These are phyloP conservation scores for Chrysemys picta DNA, from an alignment of 2,113 vertebrate species.

Conservation along the genomic window DNA sequence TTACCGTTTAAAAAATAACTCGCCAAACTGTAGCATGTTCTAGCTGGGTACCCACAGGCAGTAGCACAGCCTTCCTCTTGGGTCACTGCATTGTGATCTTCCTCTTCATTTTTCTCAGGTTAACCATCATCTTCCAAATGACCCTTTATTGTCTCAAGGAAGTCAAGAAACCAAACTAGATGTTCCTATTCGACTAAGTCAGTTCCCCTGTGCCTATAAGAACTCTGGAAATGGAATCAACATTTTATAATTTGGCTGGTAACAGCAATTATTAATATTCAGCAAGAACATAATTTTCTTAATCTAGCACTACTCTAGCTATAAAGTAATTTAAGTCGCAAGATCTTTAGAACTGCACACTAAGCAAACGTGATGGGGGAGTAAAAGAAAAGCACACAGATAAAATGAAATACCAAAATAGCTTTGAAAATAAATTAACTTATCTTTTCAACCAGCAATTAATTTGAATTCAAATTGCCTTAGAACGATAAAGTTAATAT, in stretches of 20 bases:
- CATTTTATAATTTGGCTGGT: conserved; percentile 42
- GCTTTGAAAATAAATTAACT: not conserved
- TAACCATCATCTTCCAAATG: not conserved
- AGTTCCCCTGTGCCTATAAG: conserved; percentile 38
- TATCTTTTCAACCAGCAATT: not conserved
- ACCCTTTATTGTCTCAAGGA: not conserved
- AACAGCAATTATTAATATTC: conserved; percentile 60
- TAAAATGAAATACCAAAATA: not conserved
- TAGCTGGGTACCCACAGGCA: not conserved
- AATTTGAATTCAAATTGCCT: not conserved
- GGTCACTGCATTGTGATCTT: fast-evolving
- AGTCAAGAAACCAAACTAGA: not conserved
- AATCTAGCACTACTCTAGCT: conserved; percentile 26
- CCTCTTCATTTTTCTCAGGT: not conserved
- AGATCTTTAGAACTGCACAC: not conserved
- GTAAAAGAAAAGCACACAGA: not conserved
- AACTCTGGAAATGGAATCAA: conserved; percentile 52
- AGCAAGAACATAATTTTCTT: conserved; percentile 39
- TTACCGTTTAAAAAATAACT: fast-evolving
- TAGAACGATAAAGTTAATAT: not conserved
- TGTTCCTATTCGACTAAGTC: not conserved
- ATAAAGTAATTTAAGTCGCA: conserved; percentile 32
- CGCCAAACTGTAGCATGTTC: fast-evolving
- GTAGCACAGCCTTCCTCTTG: not conserved
- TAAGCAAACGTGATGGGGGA: conserved; percentile 1